Evolutionary conservation across 2,888 invertebrate species (phyloP), one percentile per base, ranked within the genome.

Genomic region (Xestia ashworthii): DNA sequence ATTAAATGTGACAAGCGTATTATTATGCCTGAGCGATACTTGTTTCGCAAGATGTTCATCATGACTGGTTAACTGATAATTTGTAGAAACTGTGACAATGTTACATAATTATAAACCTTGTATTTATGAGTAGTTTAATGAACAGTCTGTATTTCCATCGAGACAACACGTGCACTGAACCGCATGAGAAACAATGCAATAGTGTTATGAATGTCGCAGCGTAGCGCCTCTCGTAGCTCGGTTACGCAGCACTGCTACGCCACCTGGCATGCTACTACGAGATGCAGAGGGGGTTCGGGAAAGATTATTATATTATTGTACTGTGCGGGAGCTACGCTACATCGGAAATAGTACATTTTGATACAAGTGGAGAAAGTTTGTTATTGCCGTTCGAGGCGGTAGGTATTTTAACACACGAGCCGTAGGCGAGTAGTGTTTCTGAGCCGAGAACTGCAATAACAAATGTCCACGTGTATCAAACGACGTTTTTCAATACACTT

Each of bases 241-340:
- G 58, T 62, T 80, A 82, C 78, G 58, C 38, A 22, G 38, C 8
- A 41, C 38, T 44, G 82, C 83, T 78, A 82, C 80, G 70, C 46
- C 53, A 5, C 4, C 75, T 3, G 60, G 32, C n/a, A 41, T 38
- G 65, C 16, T 25, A 48, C 83, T 80, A 77, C 83, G 71, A 3
- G 60, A 14, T 16, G 1, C 50, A 41, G 32, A 11, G 38, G 22
- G 46, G 41, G 41, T 16, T 32, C 60, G 19, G 41, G 38, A 14
- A 25, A 50, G 5, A 38, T 11, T 46, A n/a, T 44, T 25, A 53
- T 48, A 41, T 44, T 8, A 44, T 25, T 11, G n/a, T 32, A 32
- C 9, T 32, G 25, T 25, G 14, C 22, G 22, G 19, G 22, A 11
- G 8, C n/a, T 19, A 14, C 19, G 44, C 12, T 58, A 8, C 16